phyloP scores from a whole-genome alignment of 1,140 invertebrate genomes.

The Drusus annulatus region DNA sequence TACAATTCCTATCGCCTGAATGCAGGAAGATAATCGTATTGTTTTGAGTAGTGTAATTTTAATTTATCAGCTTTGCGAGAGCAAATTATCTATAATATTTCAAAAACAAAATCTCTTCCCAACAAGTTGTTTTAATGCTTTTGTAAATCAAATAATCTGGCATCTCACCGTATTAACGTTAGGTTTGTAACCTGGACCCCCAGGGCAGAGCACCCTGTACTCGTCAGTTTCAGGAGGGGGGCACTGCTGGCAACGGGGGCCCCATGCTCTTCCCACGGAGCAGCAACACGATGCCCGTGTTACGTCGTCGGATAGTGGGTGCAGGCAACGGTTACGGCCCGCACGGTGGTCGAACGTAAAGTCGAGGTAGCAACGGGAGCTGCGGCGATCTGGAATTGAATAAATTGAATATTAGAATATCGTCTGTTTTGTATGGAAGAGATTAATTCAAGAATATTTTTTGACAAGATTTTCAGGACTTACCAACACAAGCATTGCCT shows the following conservation, averaged over 20 bases:
- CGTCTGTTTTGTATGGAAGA: no score
- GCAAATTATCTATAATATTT: no score
- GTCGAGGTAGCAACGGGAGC: slow-evolving; percentile 84
- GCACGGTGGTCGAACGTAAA: slow-evolving; percentile 67
- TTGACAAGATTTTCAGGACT: slow-evolving; percentile 8
- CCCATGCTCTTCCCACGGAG: slow-evolving; percentile 88
- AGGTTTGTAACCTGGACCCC: slow-evolving; percentile 87
- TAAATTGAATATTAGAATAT: no score
- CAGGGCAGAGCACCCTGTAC: slow-evolving; percentile 85
- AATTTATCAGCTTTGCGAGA: no score
- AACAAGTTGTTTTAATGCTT: neutral
- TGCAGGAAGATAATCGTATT: no score
- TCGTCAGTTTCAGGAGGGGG: slow-evolving; percentile 80
- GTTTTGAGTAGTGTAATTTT: no score
- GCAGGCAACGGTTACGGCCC: slow-evolving; percentile 66
- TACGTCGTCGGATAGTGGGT: slow-evolving; percentile 76
- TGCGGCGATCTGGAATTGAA: slow-evolving; percentile 77
- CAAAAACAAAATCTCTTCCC: no score
- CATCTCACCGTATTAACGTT: slow-evolving; percentile 81
- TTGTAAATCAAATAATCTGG: neutral
- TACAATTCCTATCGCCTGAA: no score
- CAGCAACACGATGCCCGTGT: slow-evolving; percentile 90
- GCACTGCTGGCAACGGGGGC: slow-evolving; percentile 86
- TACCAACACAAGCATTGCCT: slow-evolving; percentile 72
- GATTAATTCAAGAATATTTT: no score